Conservation (phyloP, 2,113 vertebrate genomes). For the Campylomormyrus numenius region DNA sequence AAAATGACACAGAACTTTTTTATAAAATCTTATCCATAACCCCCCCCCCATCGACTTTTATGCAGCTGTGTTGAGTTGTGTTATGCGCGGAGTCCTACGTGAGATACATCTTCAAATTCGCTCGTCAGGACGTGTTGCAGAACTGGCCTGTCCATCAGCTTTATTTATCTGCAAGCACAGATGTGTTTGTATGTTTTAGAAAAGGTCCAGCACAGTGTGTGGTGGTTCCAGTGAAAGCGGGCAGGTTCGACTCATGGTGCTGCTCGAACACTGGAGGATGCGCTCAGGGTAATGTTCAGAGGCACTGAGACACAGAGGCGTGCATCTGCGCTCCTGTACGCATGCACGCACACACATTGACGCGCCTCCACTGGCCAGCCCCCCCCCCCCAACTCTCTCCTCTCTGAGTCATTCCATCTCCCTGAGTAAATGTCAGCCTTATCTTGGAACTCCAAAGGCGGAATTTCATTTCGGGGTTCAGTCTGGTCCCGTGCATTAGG, state of each 20-base stretch:
- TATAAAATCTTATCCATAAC: not conserved
- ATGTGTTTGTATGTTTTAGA: not conserved
- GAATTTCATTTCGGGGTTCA: conserved; percentile 18
- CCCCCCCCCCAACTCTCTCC: not conserved
- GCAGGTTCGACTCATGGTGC: no score
- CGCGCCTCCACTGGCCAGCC: not conserved
- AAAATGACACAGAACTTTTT: not conserved
- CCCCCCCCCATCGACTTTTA: not conserved
- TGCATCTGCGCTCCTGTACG: not conserved
- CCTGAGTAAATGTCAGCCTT: conserved; percentile 33
- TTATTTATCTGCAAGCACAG: not conserved
- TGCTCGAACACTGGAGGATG: not conserved
- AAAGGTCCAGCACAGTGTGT: not conserved
- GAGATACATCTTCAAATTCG: not conserved
- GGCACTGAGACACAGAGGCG: not conserved
- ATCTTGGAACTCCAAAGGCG: conserved; percentile 31
- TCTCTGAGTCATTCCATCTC: conserved; percentile 23
- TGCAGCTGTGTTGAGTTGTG: not conserved
- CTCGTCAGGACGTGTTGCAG: not conserved
- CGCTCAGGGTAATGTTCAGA: not conserved
- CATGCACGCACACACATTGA: not conserved
- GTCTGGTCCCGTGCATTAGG: not conserved
- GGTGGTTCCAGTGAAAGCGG: not conserved
- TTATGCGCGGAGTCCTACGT: not conserved
- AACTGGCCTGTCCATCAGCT: not conserved